These are phyloP conservation scores for Athene cunicularia DNA, from an alignment of 2,113 vertebrate genomes.

Conservation along the genomic window DNA sequence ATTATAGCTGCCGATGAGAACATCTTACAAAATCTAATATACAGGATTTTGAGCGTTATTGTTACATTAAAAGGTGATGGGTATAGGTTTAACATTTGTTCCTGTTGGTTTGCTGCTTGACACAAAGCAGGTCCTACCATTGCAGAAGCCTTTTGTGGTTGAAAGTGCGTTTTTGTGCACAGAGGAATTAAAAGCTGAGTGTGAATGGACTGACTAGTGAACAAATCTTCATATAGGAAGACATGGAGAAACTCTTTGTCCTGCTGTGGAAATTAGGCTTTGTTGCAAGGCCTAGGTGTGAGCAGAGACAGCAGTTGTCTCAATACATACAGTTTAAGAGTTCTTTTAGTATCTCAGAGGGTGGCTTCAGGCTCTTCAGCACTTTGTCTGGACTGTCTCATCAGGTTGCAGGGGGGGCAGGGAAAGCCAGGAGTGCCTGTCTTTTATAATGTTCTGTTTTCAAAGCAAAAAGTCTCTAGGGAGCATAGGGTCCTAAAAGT, in stretches of 20 bases:
- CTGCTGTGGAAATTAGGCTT: not conserved
- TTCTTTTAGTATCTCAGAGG: conserved; percentile 26
- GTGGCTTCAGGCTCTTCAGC: conserved; percentile 72
- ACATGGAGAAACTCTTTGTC: not conserved
- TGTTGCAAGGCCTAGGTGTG: conserved; percentile 12
- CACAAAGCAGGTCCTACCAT: conserved; percentile 51
- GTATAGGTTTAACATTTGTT: conserved; percentile 43
- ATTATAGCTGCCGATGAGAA: not conserved
- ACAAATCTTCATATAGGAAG: not conserved
- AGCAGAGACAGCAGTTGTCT: conserved; percentile 24
- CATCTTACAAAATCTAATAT: not conserved
- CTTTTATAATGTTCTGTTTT: conserved; percentile 81
- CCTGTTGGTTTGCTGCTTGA: conserved; percentile 44
- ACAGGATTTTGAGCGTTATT: not conserved
- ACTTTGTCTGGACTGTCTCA: conserved; percentile 79
- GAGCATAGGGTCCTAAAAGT: conserved; percentile 75
- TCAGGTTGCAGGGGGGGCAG: not conserved
- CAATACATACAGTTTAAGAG: not conserved
- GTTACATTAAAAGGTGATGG: conserved; percentile 36
- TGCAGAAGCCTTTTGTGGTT: not conserved
- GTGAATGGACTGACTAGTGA: not conserved
- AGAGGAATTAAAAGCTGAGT: not conserved
- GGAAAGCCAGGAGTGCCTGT: conserved; percentile 57
- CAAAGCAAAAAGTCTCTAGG: conserved; percentile 70
- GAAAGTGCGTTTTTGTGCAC: not conserved